Evolutionary conservation across 2,113 vertebrate species (phyloP), one percentile per base, ranked within the genome.

Genomic region (Morone chrysops): DNA sequence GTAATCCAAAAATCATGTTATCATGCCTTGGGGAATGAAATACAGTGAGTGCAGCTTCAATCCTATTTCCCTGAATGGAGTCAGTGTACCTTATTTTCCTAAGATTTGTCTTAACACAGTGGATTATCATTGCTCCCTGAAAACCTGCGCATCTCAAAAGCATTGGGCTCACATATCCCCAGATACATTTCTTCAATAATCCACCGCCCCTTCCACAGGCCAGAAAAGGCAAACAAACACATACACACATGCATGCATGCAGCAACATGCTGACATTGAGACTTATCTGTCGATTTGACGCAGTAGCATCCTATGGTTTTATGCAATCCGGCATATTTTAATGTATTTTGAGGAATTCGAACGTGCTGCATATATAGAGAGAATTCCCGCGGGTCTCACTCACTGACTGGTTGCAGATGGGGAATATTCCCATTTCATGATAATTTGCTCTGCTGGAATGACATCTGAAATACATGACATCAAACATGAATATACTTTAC

Each of bases 1-100:
- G 78, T 94, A 94, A 94, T 94, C 92, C 92, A 92, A 89, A 93
- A 93, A 94, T 93, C 93, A 92, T 94, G 93, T 93, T 90, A 85
- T 82, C 85, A 70, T 91, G 71, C 87, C 81, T 74, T 74, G 17
- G 91, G 91, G 92, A 82, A 84, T 93, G 75, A 90, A 87, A 92
- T 80, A 91, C 80, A 92, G 73, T 86, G 88, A 92, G 88, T 87
- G 83, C 83, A 80, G 85, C 86, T 86, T 78, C 90, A 92, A 91
- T 92, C 92, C 92, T 78, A 89, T 94, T 91, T 93, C 81, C 77
- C 68, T 87, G 87, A 87, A 92, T 90, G 75, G 83, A 92, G 83
- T 51, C 78, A 31, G 82, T 80, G 51, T 66, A 80, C 85, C 82
- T 85, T 83, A 87, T 90, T 90, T 80, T 78, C 83, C 71, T 59